phyloP scores from a whole-genome alignment of 2,888 invertebrate species.

The Pandemis cinnamomeana region DNA sequence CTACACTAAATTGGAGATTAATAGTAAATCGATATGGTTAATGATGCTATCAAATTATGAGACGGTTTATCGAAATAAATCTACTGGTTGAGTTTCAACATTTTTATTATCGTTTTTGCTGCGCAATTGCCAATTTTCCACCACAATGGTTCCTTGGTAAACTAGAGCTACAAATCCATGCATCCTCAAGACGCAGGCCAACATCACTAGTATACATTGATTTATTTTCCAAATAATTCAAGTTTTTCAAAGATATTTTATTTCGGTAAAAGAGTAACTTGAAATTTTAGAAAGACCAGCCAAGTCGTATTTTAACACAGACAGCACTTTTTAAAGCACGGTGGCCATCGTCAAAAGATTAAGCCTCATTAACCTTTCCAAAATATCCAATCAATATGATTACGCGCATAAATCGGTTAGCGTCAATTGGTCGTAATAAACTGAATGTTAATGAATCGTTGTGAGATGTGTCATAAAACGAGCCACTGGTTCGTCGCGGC shows the following conservation, averaged over 20 bases:
- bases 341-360: constrained; percentile 13
- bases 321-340: background rate
- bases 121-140: background rate
- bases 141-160: background rate
- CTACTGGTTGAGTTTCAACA: constrained; percentile 23
- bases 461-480: constrained; percentile 83
- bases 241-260: too few relatives aligned
- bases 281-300: background rate
- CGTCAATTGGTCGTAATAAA: constrained; percentile 79
- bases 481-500: constrained; percentile 79
- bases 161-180: background rate
- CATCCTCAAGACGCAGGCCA: too few relatives aligned
- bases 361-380: constrained; percentile 38
- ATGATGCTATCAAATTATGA: constrained; percentile 62
- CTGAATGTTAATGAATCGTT: constrained; percentile 83
- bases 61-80: constrained; percentile 46
- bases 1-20: constrained; percentile 81
- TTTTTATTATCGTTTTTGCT: background rate
- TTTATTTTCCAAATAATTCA: too few relatives aligned
- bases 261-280: background rate
- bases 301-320: background rate
- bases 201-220: too few relatives aligned
- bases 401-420: constrained; percentile 54
- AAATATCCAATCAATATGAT: constrained; percentile 59
- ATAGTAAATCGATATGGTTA: constrained; percentile 80